Base-by-base conservation (phyloP, 23 tunicate species). In the Diplosoma virens region DNA sequence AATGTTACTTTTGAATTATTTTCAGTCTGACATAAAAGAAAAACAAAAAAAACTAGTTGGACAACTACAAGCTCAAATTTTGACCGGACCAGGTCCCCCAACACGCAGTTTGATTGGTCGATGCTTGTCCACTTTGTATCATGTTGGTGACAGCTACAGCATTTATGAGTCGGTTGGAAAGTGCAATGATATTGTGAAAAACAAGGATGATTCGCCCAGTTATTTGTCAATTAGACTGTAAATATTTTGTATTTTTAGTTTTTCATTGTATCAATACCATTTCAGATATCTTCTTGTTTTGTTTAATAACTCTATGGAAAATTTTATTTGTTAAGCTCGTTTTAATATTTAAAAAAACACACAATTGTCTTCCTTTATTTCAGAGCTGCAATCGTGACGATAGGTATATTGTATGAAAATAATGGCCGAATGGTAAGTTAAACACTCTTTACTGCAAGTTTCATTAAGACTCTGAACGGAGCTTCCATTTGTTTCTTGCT, bases 201-300 rank as follows among this genome's bases (percentile, higher is more conserved):
- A 78, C 50, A 92, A 85, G 76, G 97, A 92, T 76, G 97, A 92
- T 64, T 92, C 97, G 0, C 97, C 97, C 21, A 92, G 97, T 35
- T 92, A 85, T 50, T 37, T 92, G 28, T 70, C 93, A 4, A 80
- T 61, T 1, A 66, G 92, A 68, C 67, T 92, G 97, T 92, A 59
- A 85, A 93, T 78, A 25, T 33, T 18, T 17, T n/a, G 17, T 71
- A 26, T 82, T 55, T 79, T 69, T 6, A 11, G 3, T 25, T 18
- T 30, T 22, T 60, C 37, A 9, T 53, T 9, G 53, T 52, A 6
- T 14, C n/a, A 52, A 54, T 21, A 7, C 18, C 21, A 9, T 25
- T 30, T 66, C 9, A 30, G 66, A 16, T 20, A 11, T 27, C 11
- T 27, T 11, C 53, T 53, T 29, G 28, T 18, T 18, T 58, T 9